Percentiles rank a stretch among this genome's conserved stretches.
phyloP scores from a whole-genome alignment of 2,113 vertebrate species.

The Scomber colias region DNA sequence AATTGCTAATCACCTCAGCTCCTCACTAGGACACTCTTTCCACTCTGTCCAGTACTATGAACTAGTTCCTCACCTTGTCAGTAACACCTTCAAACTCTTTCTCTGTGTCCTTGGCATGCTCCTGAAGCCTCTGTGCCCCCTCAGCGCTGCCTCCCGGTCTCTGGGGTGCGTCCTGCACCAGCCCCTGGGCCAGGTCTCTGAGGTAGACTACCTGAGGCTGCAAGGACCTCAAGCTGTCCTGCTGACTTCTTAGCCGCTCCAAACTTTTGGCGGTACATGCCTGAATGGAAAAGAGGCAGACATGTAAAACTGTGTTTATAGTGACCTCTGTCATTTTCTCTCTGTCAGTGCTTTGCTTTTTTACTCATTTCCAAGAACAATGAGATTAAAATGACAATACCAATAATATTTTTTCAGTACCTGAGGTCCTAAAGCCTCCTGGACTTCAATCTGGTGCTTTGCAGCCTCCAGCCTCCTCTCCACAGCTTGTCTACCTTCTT shows the following conservation, averaged over 20 bases:
- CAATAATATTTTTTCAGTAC: constrained; percentile 31
- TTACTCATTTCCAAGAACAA: not conserved
- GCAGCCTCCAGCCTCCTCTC: constrained; percentile 95
- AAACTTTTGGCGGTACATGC: constrained; percentile 97
- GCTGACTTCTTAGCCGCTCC: constrained; percentile 92
- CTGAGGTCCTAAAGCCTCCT: constrained; percentile 94
- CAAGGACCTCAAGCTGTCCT: constrained; percentile 90
- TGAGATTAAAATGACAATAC: not conserved
- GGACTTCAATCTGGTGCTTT: constrained; percentile 95
- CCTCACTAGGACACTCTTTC: not conserved
- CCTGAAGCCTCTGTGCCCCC: constrained; percentile 86
- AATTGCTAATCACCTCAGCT: too few relatives aligned
- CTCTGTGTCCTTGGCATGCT: constrained; percentile 88
- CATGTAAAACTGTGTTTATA: too few relatives aligned
- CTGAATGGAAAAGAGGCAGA: constrained; percentile 73
- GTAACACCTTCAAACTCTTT: constrained; percentile 88
- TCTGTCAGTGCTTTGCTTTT: not conserved
- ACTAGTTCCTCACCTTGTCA: constrained; percentile 85
- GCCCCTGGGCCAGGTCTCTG: constrained; percentile 90
- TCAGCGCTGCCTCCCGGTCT: constrained; percentile 80
- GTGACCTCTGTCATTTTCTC: not conserved
- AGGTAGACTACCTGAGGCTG: constrained; percentile 94
- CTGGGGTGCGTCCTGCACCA: constrained; percentile 91
- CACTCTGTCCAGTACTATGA: not conserved
- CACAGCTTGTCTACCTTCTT: constrained; percentile 92